Conservation (phyloP, 2,888 invertebrate genomes). For the Hylaea fasciaria region DNA sequence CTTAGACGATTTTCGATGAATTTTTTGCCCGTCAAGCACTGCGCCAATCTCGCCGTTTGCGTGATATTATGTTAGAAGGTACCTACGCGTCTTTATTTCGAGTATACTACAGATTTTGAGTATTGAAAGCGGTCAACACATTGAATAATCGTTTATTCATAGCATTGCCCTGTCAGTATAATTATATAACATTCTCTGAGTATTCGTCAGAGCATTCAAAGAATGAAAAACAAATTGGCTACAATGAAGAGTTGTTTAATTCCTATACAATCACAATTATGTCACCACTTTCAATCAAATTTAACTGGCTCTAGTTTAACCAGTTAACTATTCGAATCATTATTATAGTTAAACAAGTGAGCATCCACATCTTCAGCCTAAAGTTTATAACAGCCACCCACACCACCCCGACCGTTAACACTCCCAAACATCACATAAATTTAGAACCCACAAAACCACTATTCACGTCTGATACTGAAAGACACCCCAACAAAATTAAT, state of each 20-base stretch:
- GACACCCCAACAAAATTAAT: constrained; percentile 7
- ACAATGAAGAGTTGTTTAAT: not conserved
- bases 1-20: too few relatives aligned
- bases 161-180: too few relatives aligned
- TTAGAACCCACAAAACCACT: constrained; percentile 49
- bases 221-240: too few relatives aligned
- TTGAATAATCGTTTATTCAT: too few relatives aligned
- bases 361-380: constrained; percentile 40
- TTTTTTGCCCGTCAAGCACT: too few relatives aligned
- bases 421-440: constrained; percentile 49
- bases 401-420: constrained; percentile 52
- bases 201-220: too few relatives aligned
- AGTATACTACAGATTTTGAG: too few relatives aligned
- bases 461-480: constrained; percentile 48
- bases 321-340: constrained; percentile 33
- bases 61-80: too few relatives aligned
- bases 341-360: constrained; percentile 43
- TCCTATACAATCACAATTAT: not conserved
- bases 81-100: too few relatives aligned
- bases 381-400: constrained; percentile 47
- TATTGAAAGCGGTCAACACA: too few relatives aligned
- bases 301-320: constrained; percentile 4
- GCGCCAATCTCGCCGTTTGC: too few relatives aligned
- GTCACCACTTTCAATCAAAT: not conserved
- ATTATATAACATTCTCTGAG: too few relatives aligned